Conservation (phyloP, 2,888 invertebrate genomes). For the Thumatha senex region DNA sequence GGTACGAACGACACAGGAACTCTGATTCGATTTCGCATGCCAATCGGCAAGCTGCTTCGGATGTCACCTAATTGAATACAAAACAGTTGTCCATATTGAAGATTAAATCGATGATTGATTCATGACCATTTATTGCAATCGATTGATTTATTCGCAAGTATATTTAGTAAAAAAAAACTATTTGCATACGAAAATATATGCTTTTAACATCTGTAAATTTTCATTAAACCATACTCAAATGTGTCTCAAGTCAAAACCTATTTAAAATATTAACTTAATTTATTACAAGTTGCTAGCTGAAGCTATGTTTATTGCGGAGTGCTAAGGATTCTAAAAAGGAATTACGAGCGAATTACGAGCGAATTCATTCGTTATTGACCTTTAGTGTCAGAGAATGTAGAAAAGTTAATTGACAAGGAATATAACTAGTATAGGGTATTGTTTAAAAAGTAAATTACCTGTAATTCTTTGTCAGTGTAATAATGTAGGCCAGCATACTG, state of each 20-base stretch:
- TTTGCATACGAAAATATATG: neutral
- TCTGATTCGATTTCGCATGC: constrained; percentile 97
- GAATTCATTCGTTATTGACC: neutral
- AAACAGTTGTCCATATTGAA: constrained; percentile 28
- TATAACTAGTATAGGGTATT: neutral
- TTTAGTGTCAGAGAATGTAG: neutral
- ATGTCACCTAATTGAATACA: constrained; percentile 85
- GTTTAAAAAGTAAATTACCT: constrained; percentile 72
- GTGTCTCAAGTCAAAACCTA: too few relatives aligned
- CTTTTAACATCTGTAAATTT: too few relatives aligned
- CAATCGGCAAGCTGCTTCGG: constrained; percentile 93
- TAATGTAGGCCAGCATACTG: constrained; percentile 96
- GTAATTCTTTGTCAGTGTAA: constrained; percentile 96
- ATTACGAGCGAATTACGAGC: too few relatives aligned
- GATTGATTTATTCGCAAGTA: constrained; percentile 14
- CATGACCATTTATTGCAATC: constrained; percentile 13
- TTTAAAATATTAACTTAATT: too few relatives aligned
- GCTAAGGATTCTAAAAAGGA: too few relatives aligned
- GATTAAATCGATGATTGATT: constrained; percentile 24
- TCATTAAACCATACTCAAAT: too few relatives aligned
- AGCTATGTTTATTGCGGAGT: too few relatives aligned
- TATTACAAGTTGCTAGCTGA: too few relatives aligned
- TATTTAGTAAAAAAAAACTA: neutral
- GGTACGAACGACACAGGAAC: constrained; percentile 94
- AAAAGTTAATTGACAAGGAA: neutral